Evolutionary conservation across 2,797 vertebrate species (phyloP).

Genomic region (Fringilla coelebs): DNA sequence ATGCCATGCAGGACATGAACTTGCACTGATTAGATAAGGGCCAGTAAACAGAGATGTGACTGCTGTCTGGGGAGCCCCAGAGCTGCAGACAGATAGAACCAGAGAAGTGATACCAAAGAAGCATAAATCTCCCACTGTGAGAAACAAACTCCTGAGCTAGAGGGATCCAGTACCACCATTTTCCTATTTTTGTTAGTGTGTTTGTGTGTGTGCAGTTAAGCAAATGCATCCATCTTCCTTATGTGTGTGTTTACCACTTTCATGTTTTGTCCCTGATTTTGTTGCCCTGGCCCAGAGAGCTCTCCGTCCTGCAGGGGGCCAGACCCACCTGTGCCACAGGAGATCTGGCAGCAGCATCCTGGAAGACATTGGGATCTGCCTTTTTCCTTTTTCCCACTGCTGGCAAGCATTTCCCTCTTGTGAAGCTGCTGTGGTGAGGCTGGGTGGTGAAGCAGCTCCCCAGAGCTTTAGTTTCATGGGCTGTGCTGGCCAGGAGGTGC

Average conservation of each 20-base stretch:
- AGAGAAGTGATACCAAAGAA: background rate
- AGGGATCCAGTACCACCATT: background rate
- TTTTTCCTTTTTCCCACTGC: background rate
- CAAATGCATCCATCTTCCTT: background rate
- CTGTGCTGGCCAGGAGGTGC: background rate
- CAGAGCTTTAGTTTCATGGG: background rate
- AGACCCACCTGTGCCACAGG: accelerated
- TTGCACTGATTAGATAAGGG: constrained; percentile 19
- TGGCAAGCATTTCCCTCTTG: background rate
- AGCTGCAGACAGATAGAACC: background rate
- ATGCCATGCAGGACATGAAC: constrained; percentile 9
- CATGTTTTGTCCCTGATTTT: background rate
- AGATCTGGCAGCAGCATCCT: background rate
- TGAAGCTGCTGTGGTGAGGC: accelerated
- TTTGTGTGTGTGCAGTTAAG: background rate
- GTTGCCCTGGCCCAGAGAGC: background rate
- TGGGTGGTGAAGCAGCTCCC: background rate
- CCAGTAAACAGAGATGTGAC: background rate
- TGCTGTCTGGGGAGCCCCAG: background rate
- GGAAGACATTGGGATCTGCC: background rate
- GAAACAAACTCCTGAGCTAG: background rate
- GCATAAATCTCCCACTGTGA: background rate
- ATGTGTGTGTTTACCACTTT: background rate
- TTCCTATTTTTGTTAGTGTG: background rate
- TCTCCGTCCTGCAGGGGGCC: background rate